phyloP scores from a whole-genome alignment of 2,888 invertebrate genomes.

The Sminthurides aquaticus region DNA sequence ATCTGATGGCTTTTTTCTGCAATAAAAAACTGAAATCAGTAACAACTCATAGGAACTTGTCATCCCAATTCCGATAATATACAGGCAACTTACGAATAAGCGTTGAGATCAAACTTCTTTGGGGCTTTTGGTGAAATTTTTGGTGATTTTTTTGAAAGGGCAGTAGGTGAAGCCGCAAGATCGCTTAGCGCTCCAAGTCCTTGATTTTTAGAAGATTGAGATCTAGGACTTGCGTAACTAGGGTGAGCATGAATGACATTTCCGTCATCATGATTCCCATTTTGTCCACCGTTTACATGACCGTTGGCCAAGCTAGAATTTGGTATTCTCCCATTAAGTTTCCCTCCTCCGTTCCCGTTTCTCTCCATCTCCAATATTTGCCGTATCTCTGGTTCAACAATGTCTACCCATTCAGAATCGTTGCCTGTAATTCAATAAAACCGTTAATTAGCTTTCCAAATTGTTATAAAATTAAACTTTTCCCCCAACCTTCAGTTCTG shows the following conservation, averaged over 20 bases:
- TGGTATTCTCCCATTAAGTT: constrained; percentile 12
- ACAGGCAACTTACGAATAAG: constrained; percentile 32
- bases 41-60: neutral
- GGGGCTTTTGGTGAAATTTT: constrained; percentile 34
- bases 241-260: neutral
- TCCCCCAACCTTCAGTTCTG: no score
- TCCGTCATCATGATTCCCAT: neutral
- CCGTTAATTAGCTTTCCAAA: no score
- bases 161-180: constrained; percentile 25
- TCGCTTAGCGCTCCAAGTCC: constrained; percentile 19
- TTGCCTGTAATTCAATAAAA: constrained; percentile 47
- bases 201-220: constrained; percentile 9
- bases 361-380: constrained; percentile 40
- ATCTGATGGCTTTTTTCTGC: constrained; percentile 32
- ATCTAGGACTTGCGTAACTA: constrained; percentile 2
- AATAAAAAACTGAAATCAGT: neutral
- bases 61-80: neutral
- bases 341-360: constrained; percentile 13
- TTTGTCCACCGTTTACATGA: constrained; percentile 4
- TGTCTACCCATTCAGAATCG: constrained; percentile 72
- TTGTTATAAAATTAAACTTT: no score
- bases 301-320: constrained; percentile 7
- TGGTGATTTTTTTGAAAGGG: constrained; percentile 28
- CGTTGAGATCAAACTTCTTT: constrained; percentile 42
- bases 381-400: constrained; percentile 69